Evolutionary conservation across 2,888 invertebrate species (phyloP), one percentile per base, ranked within the genome.

Genomic region (Chrysotoxum bicinctum): DNA sequence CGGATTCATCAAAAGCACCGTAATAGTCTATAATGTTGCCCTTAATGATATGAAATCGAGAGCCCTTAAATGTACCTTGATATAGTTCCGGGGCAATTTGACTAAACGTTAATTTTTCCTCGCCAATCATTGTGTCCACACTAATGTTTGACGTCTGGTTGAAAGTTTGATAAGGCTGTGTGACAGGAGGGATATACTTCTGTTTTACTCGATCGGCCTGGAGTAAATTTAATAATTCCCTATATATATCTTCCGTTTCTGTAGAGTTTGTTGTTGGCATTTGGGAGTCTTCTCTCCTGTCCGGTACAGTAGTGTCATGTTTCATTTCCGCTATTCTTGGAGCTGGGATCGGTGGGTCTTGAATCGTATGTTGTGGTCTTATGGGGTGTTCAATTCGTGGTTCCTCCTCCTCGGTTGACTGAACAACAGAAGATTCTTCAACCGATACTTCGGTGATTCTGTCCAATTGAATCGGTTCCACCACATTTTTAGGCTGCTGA

Each of bases 381-480:
- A 45, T 45, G 45, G 19, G 3, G 10, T 45, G 3, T 10, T 8
- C 9, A 19, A 19, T 45, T 19, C 2, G 9, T 3, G 14, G 23
- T 0, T 23, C n/a, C 23, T 12, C 50, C 1, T 35, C 26, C 4
- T 32, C 32, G 0, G 3, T 7, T 48, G 2, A 0, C 14, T 66
- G 50, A 35, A 35, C 37, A 35, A 35, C 37, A 0, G 80, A 54
- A 21, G 79, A 52, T 12, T 52, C 60, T 4, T 45, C 45, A 30
- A 19, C n/a, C 0, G 75, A 19, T 8, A 64, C 56, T 19, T 75
- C 56, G 0, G 48, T 54, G 3, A 69, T 26, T 35, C 12, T 56
- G 10, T 69, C 75, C 32, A 81, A 48, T 16, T 52, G 75, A 50
- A 70, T 70, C n/a, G 43, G 23, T 23, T 81, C 48, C 8, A 7